Evolutionary conservation across 2,888 invertebrate genomes (phyloP).

Genomic region (Agrotis puta): DNA sequence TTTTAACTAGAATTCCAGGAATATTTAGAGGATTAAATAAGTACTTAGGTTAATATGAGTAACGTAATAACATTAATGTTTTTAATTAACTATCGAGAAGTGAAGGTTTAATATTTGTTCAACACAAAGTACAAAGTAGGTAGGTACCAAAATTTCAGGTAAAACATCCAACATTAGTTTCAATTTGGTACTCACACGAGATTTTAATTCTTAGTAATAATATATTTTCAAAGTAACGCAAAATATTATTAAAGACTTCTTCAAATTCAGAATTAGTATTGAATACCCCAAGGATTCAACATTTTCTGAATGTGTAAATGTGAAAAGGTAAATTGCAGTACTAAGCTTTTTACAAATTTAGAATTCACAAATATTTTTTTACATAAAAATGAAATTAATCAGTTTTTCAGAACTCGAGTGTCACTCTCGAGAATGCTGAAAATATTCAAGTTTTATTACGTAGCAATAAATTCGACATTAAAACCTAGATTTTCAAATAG

Average conservation of each 20-base stretch:
- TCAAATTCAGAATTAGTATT: slow-evolving; percentile 13
- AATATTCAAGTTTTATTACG: slow-evolving; percentile 2
- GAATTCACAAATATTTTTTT: not conserved
- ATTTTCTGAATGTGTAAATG: not conserved
- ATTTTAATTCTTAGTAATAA: slow-evolving; percentile 3
- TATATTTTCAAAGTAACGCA: slow-evolving; percentile 5
- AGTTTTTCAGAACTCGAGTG: slow-evolving; percentile 11
- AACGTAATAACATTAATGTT: not conserved
- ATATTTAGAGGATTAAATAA: not conserved
- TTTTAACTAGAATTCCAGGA: slow-evolving; percentile 4
- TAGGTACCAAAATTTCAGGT: not conserved
- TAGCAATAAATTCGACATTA: slow-evolving; percentile 5
- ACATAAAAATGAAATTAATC: not conserved
- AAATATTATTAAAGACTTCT: not conserved
- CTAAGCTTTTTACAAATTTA: not conserved
- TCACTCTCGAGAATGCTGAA: not conserved
- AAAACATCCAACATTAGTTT: not conserved
- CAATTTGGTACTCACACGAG: not conserved
- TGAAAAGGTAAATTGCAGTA: not conserved
- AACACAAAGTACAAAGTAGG: not conserved
- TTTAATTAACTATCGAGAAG: not conserved
- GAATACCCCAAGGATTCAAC: not conserved
- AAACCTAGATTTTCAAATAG: slow-evolving; percentile 22
- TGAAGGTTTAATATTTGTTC: not conserved
- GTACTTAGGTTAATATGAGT: not conserved